Base-by-base conservation (phyloP, 2,113 vertebrate genomes). In the Saimiri boliviensis region DNA sequence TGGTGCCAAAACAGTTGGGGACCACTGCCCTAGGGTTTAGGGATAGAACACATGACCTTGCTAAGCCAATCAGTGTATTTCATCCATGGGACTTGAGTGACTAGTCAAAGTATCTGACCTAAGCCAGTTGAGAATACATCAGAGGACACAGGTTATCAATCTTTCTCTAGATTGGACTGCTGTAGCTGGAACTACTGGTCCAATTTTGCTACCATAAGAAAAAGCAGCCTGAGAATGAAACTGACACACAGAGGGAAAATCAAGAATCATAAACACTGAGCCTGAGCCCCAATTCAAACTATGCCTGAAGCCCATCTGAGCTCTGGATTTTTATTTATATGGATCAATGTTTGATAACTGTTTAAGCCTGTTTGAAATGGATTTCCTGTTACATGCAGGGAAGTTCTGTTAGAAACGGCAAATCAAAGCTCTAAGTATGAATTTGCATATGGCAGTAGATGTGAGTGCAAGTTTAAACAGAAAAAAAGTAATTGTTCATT, bases 371-470 rank as follows among this genome's bases (percentile, higher is more conserved):
- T 93, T 89, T 84, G 74, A 83, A 83, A 82, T 81, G 68, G 54
- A 23, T n/a, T 47, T 88, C 17, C 16, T 88, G 37, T 91, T 63
- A 63, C 5, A 74, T 37, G 23, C n/a, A 92, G 54, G 40, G 27
- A 92, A 81, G 16, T 60, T 97, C 98, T 96, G 52, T 97, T 96
- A 96, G 94, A 98, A 96, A 98, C 97, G 95, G 97, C 54, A 96
- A 19, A 97, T 97, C 37, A 96, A 98, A 95, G 97, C 96, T 98
- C 98, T 21, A 95, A 97, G 96, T 95, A 97, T 97, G 97, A 95
- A 98, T 97, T 97, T 98, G 95, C 80, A 97, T 58, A 96, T 98
- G 93, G 93, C 96, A 98, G 96, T 97, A 98, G 96, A 98, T 45
- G 88, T 96, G 95, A 98, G 97, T 98, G 95, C 73, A 97, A 96